A percentile compares a stretch with the other conserved stretches of the same genome.
phyloP scores from a whole-genome alignment of 1,140 invertebrate genomes.

The Probaryconus sp. region DNA sequence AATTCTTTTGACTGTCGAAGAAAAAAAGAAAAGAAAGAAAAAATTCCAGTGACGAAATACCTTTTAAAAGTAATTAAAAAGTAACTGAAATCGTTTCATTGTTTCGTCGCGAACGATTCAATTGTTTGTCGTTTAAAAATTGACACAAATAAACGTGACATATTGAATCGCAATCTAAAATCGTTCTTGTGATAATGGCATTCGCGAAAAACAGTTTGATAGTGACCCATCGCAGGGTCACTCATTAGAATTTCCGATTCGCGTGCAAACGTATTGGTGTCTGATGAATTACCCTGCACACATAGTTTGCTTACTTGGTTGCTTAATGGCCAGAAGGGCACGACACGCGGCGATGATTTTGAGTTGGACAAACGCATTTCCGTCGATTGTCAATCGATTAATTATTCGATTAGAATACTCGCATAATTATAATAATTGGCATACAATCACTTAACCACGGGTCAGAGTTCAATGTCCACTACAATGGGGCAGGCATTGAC shows the following conservation, averaged over 20 bases:
- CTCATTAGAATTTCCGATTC: conserved; percentile 59
- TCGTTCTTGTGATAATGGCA: conserved; percentile 51
- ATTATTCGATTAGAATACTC: conserved; percentile 70
- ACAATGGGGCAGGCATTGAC: conserved; percentile 59
- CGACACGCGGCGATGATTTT: conserved; percentile 48
- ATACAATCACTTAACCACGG: conserved; percentile 72
- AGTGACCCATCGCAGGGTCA: conserved; percentile 61
- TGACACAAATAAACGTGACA: conserved; percentile 36
- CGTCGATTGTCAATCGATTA: conserved; percentile 73
- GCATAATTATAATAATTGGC: conserved; percentile 73
- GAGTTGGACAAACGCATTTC: conserved; percentile 67
- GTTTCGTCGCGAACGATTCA: background rate
- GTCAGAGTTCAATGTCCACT: conserved; percentile 69
- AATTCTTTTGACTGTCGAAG: no score
- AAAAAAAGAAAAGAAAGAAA: no score
- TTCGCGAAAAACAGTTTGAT: conserved; percentile 60
- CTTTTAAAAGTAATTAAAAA: no score
- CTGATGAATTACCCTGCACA: conserved; percentile 52
- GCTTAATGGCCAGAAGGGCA: conserved; percentile 56
- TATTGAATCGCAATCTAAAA: conserved; percentile 37
- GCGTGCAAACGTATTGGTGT: conserved; percentile 39
- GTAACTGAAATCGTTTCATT: no score
- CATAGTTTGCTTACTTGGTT: conserved; percentile 30
- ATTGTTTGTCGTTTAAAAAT: conserved; percentile 27
- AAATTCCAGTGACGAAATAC: no score